These are phyloP conservation scores for Gulo gulo DNA, from an alignment of 2,113 vertebrate species.

Conservation along the genomic window DNA sequence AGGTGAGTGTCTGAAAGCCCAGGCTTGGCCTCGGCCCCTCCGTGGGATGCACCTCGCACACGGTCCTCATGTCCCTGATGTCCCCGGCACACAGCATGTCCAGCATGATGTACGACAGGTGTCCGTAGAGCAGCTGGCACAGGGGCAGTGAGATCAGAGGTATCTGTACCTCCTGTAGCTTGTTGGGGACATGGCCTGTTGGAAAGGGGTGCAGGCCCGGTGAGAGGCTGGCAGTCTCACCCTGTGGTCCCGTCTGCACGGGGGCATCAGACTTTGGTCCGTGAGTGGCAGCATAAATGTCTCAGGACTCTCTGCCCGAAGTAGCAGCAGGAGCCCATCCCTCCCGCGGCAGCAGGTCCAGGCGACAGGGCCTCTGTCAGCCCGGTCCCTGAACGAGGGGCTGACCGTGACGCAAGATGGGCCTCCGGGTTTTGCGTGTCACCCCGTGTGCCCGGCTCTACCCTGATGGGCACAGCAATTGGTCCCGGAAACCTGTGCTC, in stretches of 20 bases:
- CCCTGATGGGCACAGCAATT: not conserved
- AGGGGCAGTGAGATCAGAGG: not conserved
- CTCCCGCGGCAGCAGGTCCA: not conserved
- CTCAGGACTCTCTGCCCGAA: not conserved
- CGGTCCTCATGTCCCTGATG: accelerated
- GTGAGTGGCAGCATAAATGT: not conserved
- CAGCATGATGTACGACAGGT: not conserved
- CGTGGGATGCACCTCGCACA: constrained; percentile 36
- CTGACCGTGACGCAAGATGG: not conserved
- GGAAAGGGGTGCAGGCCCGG: not conserved
- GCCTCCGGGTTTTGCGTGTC: not conserved
- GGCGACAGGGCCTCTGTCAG: not conserved
- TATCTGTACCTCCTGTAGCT: constrained; percentile 41
- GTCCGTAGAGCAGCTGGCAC: constrained; percentile 35
- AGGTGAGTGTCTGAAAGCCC: not conserved
- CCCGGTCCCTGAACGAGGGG: not conserved
- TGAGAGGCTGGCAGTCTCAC: not conserved
- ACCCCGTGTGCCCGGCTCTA: not conserved
- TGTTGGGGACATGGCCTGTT: not conserved
- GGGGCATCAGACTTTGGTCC: not conserved
- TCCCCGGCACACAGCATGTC: constrained; percentile 68
- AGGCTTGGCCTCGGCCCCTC: not conserved
- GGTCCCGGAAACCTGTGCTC: not conserved
- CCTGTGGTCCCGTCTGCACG: not conserved
- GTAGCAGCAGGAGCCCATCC: not conserved